Evolutionary conservation across 2,888 invertebrate species (phyloP), one percentile per base, ranked within the genome.

Genomic region (Archips crataeganus): DNA sequence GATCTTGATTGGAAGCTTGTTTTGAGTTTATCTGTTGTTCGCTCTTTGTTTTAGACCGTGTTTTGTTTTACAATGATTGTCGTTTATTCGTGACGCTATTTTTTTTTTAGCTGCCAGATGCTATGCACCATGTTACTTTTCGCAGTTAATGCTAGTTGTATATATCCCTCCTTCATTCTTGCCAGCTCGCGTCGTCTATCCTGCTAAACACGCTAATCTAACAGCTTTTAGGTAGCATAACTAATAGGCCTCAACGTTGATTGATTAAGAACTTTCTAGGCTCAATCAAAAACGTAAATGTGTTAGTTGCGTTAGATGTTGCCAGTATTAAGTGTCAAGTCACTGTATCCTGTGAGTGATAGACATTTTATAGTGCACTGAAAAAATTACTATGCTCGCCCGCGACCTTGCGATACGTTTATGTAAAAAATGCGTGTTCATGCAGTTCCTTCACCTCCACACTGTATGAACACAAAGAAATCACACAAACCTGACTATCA

Each of bases 321-420:
- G 23, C 23, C 23, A 23, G 23, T 36, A 67, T 67, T 62, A 51
- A 69, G 69, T 69, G 73, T 65, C 64, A 6, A 69, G 69, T 69
- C 51, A 23, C 23, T 23, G 23, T 23, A 23, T 23, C 23, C 23
- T n/a, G n/a, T n/a, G n/a, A n/a, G n/a, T n/a, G n/a, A n/a, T n/a
- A n/a, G n/a, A n/a, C n/a, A n/a, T n/a, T n/a, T n/a, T n/a, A n/a
- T n/a, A n/a, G n/a, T n/a, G n/a, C n/a, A n/a, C n/a, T n/a, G n/a
- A n/a, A n/a, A n/a, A n/a, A n/a, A n/a, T n/a, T n/a, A n/a, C n/a
- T n/a, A n/a, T n/a, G n/a, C n/a, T n/a, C n/a, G n/a, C n/a, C n/a
- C n/a, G n/a, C n/a, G n/a, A n/a, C n/a, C n/a, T n/a, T n/a, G n/a
- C n/a, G n/a, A n/a, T n/a, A n/a, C n/a, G n/a, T n/a, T n/a, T n/a